phyloP scores from a whole-genome alignment of 2,888 invertebrate genomes.

The Podotricha telesiphe region DNA sequence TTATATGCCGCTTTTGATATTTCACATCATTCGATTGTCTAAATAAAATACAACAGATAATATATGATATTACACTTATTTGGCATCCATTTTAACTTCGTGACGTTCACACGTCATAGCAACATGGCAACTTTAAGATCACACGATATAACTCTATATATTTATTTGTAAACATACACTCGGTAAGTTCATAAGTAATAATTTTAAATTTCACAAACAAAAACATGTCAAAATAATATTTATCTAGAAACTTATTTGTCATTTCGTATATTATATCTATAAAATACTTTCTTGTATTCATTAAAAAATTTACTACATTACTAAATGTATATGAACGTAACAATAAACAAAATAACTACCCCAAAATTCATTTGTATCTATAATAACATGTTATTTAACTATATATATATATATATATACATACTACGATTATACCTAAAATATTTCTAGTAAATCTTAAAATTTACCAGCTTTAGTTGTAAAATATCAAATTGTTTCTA shows the following conservation, averaged over 20 bases:
- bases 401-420: neutral
- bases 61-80: constrained; percentile 62
- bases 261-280: neutral
- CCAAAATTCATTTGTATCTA: neutral
- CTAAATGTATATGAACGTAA: neutral
- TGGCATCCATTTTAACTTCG: constrained; percentile 66
- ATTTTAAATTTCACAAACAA: neutral
- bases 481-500: too few species aligned
- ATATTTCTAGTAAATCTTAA: too few species aligned
- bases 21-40: neutral
- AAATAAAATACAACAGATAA: constrained; percentile 59
- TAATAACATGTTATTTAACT: constrained; percentile 5
- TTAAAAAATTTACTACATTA: neutral
- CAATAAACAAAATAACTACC: neutral
- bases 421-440: too few species aligned
- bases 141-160: constrained; percentile 44
- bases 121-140: constrained; percentile 66
- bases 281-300: neutral
- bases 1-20: neutral
- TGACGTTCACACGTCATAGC: constrained; percentile 34
- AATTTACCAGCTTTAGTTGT: too few species aligned
- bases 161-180: neutral
- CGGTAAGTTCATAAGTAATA: constrained; percentile 8
- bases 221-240: neutral
- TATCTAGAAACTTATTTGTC: neutral